Evolutionary conservation across 2,113 vertebrate genomes (phyloP), one percentile per base, ranked within the genome.

Genomic region (Hippocampus barbouri): DNA sequence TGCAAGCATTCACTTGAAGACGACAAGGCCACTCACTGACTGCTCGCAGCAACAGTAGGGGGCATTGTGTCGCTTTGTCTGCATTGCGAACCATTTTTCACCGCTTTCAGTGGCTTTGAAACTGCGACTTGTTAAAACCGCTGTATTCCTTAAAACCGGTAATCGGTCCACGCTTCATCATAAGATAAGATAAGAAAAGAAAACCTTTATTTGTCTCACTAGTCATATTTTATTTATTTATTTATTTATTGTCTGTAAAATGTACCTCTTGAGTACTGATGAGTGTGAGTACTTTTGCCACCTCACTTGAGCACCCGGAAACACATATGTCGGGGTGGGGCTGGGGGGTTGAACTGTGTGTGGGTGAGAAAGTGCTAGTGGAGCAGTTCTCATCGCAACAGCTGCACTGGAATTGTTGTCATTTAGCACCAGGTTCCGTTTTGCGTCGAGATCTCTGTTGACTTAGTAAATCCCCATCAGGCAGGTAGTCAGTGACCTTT

Each of bases 401-500:
- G 59, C 59, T 61, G 27, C 15, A 8, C 59, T 61, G 6, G 59
- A 61, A 61, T 61, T 61, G 59, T 61, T 61, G 59, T 61, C 59
- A 61, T 61, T 61, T 7, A 18, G 12, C 27, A 9, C 59, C 59
- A 30, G 57, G 57, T 60, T 60, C 57, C 57, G n/a, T 60, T 60
- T 60, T 34, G 59, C 27, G 6, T 18, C 16, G 18, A 34, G 27
- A 61, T 30, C 15, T 18, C 27, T 61, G 59, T 61, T 61, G 27
- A 34, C 27, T 61, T 60, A 27, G 57, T 34, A 34, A 61, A 30
- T 61, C 30, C 27, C 59, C 12, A 61, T 30, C 59, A 60, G 57
- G 25, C 25, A 61, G 59, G 59, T 34, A 14, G n/a, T n/a, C 21
- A 23, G n/a, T n/a, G 21, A 56, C n/a, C 56, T 57, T 57, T 61